A percentile compares a stretch with the other conserved stretches of the same genome.
phyloP scores from a whole-genome alignment of 2,888 invertebrate genomes.

The Kuschelorhynchus macadamiae region DNA sequence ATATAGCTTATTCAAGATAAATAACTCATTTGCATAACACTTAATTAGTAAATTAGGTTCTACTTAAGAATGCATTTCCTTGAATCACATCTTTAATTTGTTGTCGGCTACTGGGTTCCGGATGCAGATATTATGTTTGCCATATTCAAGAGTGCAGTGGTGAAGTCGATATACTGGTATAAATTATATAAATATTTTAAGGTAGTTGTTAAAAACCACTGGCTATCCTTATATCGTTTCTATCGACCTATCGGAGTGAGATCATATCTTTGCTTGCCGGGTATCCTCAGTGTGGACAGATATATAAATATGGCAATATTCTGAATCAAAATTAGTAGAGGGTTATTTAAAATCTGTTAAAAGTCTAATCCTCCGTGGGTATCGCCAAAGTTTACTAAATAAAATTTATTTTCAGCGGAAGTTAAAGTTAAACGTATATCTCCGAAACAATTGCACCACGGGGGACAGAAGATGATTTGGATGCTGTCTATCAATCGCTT shows the following conservation, averaged over 20 bases:
- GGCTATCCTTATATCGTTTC: conserved; percentile 25
- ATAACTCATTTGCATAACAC: no score
- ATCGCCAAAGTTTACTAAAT: no score
- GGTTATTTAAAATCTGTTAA: no score
- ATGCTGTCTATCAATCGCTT: no score
- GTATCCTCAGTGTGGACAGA: conserved; percentile 24
- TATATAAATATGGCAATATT: conserved; percentile 18
- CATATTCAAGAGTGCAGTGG: not conserved
- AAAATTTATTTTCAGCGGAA: no score
- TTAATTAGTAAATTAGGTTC: no score
- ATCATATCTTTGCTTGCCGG: conserved; percentile 25
- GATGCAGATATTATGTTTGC: not conserved
- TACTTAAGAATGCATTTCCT: no score
- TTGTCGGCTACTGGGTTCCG: not conserved
- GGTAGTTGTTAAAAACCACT: conserved; percentile 41
- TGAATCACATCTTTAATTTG: not conserved
- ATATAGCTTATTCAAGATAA: no score
- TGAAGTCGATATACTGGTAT: conserved; percentile 7
- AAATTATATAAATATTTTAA: conserved; percentile 34
- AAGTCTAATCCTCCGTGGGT: no score
- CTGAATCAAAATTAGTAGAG: not conserved
- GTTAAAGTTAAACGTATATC: no score
- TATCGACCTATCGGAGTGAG: conserved; percentile 12
- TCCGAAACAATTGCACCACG: no score
- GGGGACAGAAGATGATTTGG: no score